Evolutionary conservation across 2,888 invertebrate genomes (phyloP), one percentile per base, ranked within the genome.

Genomic region (Tyria jacobaeae): DNA sequence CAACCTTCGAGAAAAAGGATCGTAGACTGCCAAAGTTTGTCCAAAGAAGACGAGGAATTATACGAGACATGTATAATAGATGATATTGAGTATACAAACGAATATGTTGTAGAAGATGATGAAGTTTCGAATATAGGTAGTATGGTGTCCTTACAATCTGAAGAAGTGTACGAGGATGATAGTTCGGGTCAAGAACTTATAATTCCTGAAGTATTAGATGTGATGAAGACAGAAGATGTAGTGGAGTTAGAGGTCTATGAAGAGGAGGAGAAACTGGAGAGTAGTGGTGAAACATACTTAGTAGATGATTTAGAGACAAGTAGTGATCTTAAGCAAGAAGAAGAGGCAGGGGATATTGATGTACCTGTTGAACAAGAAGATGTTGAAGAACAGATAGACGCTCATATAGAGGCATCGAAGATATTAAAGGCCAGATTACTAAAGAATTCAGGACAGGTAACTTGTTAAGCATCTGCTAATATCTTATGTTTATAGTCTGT

Each of bases 101-200:
- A 85, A 52, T 89, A 82, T 61, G 68, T 85, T 1, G 79, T 85
- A 2, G 79, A 85, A n/a, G 81, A 85, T 24, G 88, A 89, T 49
- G 89, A 88, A 5, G 87, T 90, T 49, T 89, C 89, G 0, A 88
- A 90, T 60, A 87, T 90, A 27, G 91, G 89, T 0, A 90, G 89
- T 71, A 90, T 90, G 87, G 88, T 90, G 17, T 89, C 89, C 0
- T 83, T 90, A 62, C 76, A 87, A 25, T 84, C 88, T 0, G 90
- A 89, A 51, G 89, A 90, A 17, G 75, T 83, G 12, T 68, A 79
- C 25, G 77, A 79, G 15, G 80, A 70, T 7, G 59, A 60, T 1
- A 71, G 62, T 10, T 68, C 70, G 0, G 21, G 31, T 48, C 68
- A 73, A 3, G 90, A 89, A 62, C 65, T 86, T 57, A 88, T 90